phyloP scores from a whole-genome alignment of 2,113 vertebrate species.

The Danionella cerebrum region DNA sequence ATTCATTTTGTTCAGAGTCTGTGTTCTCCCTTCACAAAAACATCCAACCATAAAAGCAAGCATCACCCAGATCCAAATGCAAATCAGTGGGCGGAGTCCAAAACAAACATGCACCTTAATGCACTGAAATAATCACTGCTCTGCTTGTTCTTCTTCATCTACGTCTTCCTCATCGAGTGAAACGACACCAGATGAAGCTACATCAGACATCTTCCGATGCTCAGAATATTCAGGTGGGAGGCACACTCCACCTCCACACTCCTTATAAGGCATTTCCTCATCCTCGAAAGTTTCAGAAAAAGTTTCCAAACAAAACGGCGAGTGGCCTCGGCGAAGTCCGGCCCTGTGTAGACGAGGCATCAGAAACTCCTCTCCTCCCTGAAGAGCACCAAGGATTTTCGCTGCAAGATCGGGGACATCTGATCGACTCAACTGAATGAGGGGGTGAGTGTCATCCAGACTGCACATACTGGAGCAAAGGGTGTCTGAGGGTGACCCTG shows the following conservation, averaged over 20 bases:
- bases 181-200: conserved; percentile 86
- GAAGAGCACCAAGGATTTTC: conserved; percentile 80
- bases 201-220: conserved; percentile 79
- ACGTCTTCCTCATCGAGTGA: conserved; percentile 89
- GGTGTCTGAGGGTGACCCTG: conserved; percentile 65
- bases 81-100: conserved; percentile 21
- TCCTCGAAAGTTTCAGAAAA: conserved; percentile 87
- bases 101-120: conserved; percentile 20
- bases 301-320: conserved; percentile 77
- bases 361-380: conserved; percentile 73
- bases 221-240: conserved; percentile 51
- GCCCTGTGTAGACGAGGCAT: conserved; percentile 75
- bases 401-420: conserved; percentile 79
- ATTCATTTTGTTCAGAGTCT: conserved; percentile 55
- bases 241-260: conserved; percentile 66
- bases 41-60: not conserved
- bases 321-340: conserved; percentile 68
- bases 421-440: too few relatives aligned
- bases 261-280: conserved; percentile 78
- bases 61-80: conserved; percentile 12
- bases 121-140: conserved; percentile 49
- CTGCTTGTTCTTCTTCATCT: conserved; percentile 46
- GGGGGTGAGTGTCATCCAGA: conserved; percentile 63
- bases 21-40: conserved; percentile 33
- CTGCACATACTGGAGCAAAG: conserved; percentile 70